phyloP scores from a whole-genome alignment of 2,797 vertebrate genomes.

The Botia almorhae region DNA sequence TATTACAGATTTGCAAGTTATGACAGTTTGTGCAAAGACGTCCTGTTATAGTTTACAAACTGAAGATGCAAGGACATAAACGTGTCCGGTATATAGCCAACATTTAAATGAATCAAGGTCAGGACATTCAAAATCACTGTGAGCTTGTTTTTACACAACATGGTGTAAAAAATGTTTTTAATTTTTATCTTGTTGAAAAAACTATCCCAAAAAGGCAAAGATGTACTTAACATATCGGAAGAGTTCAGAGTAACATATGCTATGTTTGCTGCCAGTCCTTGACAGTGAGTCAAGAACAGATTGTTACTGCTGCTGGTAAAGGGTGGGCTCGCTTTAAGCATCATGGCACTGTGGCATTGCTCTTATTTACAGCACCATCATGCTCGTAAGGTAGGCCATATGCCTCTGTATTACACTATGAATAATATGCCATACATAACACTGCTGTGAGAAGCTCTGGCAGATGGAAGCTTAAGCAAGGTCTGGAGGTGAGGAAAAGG shows the following conservation, averaged over 20 bases:
- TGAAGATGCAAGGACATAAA: neutral
- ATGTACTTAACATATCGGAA: conserved; percentile 6
- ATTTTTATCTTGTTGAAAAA: conserved; percentile 15
- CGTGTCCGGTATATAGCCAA: neutral
- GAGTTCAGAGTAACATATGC: conserved; percentile 29
- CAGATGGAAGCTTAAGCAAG: conserved; percentile 8
- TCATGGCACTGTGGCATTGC: conserved; percentile 18
- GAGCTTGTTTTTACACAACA: neutral
- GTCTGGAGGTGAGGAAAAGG: conserved; percentile 32
- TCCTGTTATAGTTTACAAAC: neutral
- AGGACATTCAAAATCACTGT: neutral
- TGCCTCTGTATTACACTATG: conserved; percentile 26
- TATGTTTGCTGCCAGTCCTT: conserved; percentile 20
- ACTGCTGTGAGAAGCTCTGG: conserved; percentile 32
- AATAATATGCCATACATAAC: conserved; percentile 36
- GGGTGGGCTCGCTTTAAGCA: conserved; percentile 25
- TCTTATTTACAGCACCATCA: conserved; percentile 48
- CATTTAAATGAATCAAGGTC: conserved; percentile 1
- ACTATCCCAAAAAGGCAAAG: conserved; percentile 17
- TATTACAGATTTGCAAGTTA: no score
- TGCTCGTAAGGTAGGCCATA: conserved; percentile 43
- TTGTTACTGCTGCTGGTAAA: conserved; percentile 24
- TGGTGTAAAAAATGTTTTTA: neutral
- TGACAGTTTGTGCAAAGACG: no score
- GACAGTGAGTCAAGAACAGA: conserved; percentile 37